Evolutionary conservation across 2,888 invertebrate genomes (phyloP).

Genomic region (Drosophila meridionalis): DNA sequence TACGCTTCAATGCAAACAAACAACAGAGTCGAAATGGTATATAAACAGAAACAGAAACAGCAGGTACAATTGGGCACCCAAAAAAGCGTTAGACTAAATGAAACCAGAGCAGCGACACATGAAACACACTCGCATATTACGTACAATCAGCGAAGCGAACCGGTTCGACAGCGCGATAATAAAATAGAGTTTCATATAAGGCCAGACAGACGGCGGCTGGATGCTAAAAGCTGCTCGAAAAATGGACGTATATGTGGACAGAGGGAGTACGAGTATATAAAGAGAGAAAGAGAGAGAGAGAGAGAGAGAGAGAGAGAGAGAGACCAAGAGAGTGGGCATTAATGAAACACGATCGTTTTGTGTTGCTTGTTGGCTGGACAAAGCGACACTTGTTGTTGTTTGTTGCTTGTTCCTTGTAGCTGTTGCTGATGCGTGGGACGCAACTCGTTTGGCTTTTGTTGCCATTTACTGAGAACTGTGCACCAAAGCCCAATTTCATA

Average conservation of each 20-base stretch:
- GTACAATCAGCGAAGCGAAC: constrained; percentile 70
- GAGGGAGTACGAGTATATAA: not conserved
- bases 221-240: constrained; percentile 21
- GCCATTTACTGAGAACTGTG: constrained; percentile 11
- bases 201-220: constrained; percentile 16
- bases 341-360: constrained; percentile 57
- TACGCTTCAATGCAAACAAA: constrained; percentile 66
- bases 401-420: not conserved
- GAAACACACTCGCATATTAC: constrained; percentile 47
- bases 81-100: constrained; percentile 40
- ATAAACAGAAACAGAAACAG: constrained; percentile 25
- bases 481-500: constrained; percentile 21
- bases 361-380: constrained; percentile 54
- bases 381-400: constrained; percentile 60
- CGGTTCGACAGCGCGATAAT: constrained; percentile 60
- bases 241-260: not conserved
- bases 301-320: not conserved
- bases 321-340: constrained; percentile 3
- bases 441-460: constrained; percentile 28
- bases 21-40: constrained; percentile 5
- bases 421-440: constrained; percentile 52
- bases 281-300: not conserved
- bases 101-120: constrained; percentile 38
- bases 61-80: constrained; percentile 42
- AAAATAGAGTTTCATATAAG: constrained; percentile 42